These are phyloP conservation scores for Drosophila chauvacae DNA, from an alignment of 1,140 invertebrate genomes.

Conservation along the genomic window DNA sequence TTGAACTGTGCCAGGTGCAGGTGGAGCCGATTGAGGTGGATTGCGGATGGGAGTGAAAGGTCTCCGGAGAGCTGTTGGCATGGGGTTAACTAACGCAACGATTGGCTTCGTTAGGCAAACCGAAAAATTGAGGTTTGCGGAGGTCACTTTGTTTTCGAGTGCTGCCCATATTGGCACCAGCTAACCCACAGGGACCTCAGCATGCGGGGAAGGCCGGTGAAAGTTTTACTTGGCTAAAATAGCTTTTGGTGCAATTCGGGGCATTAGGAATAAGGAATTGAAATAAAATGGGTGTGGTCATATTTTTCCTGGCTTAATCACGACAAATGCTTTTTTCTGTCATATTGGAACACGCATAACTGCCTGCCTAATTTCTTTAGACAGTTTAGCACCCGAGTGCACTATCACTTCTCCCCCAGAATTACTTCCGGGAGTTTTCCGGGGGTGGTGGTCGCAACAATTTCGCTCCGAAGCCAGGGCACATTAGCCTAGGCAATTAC, in stretches of 20 bases:
- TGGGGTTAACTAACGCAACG: constrained; percentile 51
- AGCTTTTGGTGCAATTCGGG: constrained; percentile 8
- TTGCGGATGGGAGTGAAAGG: constrained; percentile 33
- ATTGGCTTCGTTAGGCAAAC: constrained; percentile 64
- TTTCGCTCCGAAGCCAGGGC: background rate
- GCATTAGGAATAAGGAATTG: constrained; percentile 24
- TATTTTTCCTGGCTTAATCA: too few species aligned
- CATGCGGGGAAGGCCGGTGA: background rate
- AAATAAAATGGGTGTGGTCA: too few species aligned
- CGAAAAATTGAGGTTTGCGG: constrained; percentile 49
- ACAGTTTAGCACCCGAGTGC: constrained; percentile 2
- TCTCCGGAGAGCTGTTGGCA: constrained; percentile 36
- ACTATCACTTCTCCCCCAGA: background rate
- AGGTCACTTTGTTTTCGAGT: constrained; percentile 39
- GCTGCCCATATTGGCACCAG: constrained; percentile 30
- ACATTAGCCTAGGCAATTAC: constrained; percentile 57
- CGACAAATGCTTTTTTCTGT: background rate
- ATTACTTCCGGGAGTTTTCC: constrained; percentile 14
- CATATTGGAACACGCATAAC: background rate
- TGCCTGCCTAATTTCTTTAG: background rate
- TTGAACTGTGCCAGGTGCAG: constrained; percentile 29
- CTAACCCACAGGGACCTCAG: constrained; percentile 16
- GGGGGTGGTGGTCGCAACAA: background rate
- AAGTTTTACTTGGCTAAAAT: background rate
- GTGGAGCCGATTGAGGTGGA: constrained; percentile 28